Base-by-base conservation (phyloP, 2,888 invertebrate species). In the Auanema freiburgensis region DNA sequence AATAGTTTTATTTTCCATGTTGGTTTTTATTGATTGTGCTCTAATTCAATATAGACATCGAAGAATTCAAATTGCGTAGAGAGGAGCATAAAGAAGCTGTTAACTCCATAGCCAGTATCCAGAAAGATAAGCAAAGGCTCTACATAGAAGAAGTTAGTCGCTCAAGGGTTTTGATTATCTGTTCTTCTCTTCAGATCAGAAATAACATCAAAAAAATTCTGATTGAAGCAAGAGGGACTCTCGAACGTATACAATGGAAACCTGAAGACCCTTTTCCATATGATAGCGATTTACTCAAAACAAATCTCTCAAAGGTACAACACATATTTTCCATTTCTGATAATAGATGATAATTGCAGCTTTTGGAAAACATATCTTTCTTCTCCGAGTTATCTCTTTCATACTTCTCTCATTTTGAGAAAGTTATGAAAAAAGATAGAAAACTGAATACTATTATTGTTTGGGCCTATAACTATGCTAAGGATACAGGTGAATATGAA, bases 301-400 rank as follows among this genome's bases (percentile, higher is more conserved):
- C 63, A 49, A 61, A 65, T 12, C 49, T 72, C 51, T 66, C 68
- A 5, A 71, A 65, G 55, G 65, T 67, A 53, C 23, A 16, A 16
- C 41, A n/a, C 16, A 16, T 55, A 40, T 40, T 40, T 10, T 44
- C 21, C 24, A 25, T 21, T 46, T 46, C n/a, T 21, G 25, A n/a
- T 57, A n/a, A 1, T 25, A 46, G 12, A 14, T 4, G 6, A 4
- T 16, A n/a, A 23, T 24, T 63, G 41, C 65, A 67, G 67, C 50
- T 67, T 11, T 53, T 65, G 41, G 72, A 72, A 43, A 72, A 72
- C 62, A 68, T 66, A 1, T 67, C 70, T 3, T 58, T 70, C n/a
- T 72, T 72, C 63, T 57, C 66, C 43, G 72, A 72, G 14, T 25
- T 72, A 5, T 65, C 69, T 2, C 52, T 68, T 2, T 49, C 53